These are phyloP conservation scores for Acanthosoma haemorrhoidale DNA, from an alignment of 2,888 invertebrate genomes.

Conservation along the genomic window DNA sequence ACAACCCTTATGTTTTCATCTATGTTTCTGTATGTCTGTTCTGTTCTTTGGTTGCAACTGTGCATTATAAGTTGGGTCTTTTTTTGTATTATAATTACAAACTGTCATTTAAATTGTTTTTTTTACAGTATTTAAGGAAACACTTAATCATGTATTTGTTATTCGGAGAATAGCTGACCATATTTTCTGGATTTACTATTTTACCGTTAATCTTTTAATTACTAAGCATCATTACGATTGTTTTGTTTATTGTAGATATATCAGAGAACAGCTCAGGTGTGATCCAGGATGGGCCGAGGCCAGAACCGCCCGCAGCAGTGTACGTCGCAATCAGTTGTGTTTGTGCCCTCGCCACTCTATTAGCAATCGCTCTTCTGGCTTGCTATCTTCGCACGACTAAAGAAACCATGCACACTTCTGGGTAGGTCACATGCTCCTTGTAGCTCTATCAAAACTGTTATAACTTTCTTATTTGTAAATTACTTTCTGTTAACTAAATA, in stretches of 20 bases:
- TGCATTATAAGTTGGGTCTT: no score
- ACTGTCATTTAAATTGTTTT: no score
- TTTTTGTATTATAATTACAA: no score
- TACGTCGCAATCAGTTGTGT: slow-evolving; percentile 72
- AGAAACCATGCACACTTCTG: slow-evolving; percentile 55
- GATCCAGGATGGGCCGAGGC: slow-evolving; percentile 44
- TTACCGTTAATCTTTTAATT: no score
- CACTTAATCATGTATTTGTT: not conserved
- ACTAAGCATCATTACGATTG: no score
- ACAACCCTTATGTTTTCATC: no score
- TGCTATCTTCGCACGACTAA: slow-evolving; percentile 63
- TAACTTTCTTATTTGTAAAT: no score
- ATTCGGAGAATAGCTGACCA: not conserved
- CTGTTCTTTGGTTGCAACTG: no score
- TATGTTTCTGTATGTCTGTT: no score
- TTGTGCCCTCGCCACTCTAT: slow-evolving; percentile 61
- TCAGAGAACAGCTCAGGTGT: slow-evolving; percentile 46
- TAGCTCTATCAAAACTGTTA: not conserved
- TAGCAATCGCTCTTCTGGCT: slow-evolving; percentile 64
- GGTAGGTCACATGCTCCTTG: slow-evolving; percentile 18
- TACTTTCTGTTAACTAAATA: no score
- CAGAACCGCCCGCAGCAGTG: slow-evolving; percentile 38
- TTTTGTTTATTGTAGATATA: not conserved
- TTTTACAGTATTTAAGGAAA: no score
- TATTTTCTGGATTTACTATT: no score